Evolutionary conservation across 2,888 invertebrate species (phyloP), one percentile per base, ranked within the genome.

Genomic region (Tetragnatha montana): DNA sequence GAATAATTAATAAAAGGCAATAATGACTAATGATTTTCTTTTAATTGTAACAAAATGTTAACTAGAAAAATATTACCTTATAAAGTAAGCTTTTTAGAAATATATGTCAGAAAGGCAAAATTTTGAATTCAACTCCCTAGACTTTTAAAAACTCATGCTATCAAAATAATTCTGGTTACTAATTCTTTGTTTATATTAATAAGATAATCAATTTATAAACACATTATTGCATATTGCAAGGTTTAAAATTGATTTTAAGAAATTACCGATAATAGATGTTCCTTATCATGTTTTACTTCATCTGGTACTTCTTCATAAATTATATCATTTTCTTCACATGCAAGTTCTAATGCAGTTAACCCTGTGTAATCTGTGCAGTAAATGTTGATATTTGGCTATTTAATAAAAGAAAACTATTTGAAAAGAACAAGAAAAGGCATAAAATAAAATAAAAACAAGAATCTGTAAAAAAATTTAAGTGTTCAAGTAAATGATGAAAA

Each of bases 321-420:
- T 51, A 22, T 78, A 12, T 22, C 22, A 60, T 60, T 78, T 21
- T 60, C 60, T 12, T 60, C 50, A 4, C 81, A 81, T 21, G 70
- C 81, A 2, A 69, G n/a, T 8, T 81, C n/a, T 7, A 81, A 8
- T 68, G 70, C 47, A n/a, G 81, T 73, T n/a, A 70, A 71, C 10
- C 70, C 81, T 50, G 19, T 50, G 47, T 68, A 81, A 19, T 81
- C 81, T 69, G 69, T 10, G 2, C 14, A 6, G 0, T 81, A 7
- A 49, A 81, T 47, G n/a, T 81, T 70, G 17, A 81, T 17, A 14
- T 19, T 12, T 35, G 70, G 60, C 78, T 78, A 60, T 17, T 17
- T 17, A 60, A 10, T 60, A 17, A 21, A 75, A n/a, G n/a, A n/a
- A n/a, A n/a, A 75, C 47, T 17, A 75, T 49, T 47, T 17, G 19